Base-by-base conservation (phyloP, 2,113 vertebrate species). In the Elgaria multicarinata region DNA sequence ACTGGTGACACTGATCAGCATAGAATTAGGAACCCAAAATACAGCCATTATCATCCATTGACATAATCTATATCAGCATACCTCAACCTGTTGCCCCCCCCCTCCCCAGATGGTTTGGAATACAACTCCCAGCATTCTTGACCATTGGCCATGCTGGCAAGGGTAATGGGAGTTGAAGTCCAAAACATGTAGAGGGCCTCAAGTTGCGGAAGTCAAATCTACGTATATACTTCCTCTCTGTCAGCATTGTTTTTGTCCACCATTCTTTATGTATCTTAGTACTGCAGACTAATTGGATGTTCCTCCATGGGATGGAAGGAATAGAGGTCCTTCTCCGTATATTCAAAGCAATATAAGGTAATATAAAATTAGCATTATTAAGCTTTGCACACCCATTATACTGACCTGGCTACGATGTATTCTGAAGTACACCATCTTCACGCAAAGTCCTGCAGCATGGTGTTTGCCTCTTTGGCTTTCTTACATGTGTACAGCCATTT, bases 401-500 rank as follows among this genome's bases (percentile, higher is more conserved):
- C n/a, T 83, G 74, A 46, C 5, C 80, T 53, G 55, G 72, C 88
- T 69, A 64, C 85, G 83, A 50, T 0, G 62, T 44, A 71, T 0
- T 44, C 69, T 26, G 91, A 72, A 87, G 2, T 42, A n/a, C 53
- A 85, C 88, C 87, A 16, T 58, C 58, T 86, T 98, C 95, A 98
- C 0, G 97, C 95, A 28, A 98, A 97, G 8, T 98, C 98, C 91
- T 98, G 97, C 31, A 98, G 93, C 79, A 81, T 96, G 89, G 97
- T 97, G 66, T 95, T 97, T 0, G 92, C 87, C 91, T 98, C 98
- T 82, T 33, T 95, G 75, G 99, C 99, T 88, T 98, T 98, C 95
- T 95, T 98, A 94, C 99, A 99, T 10, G 98, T 98, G 96, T 99
- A 99, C 89, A 99, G 92, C 99, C 99, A 99, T 82, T 99, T 99